Evolutionary conservation across 2,797 vertebrate species (phyloP).

Genomic region (Catharus ustulatus): DNA sequence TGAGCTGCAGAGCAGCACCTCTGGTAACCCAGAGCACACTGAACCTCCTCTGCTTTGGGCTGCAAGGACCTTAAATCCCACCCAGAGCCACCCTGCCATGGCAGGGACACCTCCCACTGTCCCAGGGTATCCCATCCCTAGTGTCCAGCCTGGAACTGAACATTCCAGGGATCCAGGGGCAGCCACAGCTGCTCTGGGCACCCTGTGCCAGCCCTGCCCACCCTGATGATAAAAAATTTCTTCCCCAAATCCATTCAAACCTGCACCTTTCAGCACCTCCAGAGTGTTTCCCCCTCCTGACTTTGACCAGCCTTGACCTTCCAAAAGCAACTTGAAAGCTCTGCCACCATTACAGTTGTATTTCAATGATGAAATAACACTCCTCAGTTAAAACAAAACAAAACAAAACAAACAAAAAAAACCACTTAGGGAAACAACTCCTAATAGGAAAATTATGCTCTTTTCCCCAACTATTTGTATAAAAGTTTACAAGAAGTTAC

Average conservation of each 20-base stretch:
- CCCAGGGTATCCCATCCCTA: neutral
- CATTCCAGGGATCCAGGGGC: neutral
- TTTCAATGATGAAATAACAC: neutral
- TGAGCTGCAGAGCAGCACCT: neutral
- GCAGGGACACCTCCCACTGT: neutral
- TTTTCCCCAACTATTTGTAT: neutral
- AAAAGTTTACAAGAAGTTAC: neutral
- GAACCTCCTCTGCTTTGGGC: neutral
- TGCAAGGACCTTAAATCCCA: accelerated
- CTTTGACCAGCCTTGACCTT: neutral
- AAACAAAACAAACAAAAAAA: neutral
- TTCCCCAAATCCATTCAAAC: neutral
- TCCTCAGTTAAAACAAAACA: neutral
- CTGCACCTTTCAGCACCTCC: neutral
- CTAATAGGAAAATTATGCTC: neutral
- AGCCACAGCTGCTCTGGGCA: neutral
- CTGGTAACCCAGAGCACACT: neutral
- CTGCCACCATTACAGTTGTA: neutral
- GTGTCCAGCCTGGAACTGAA: accelerated
- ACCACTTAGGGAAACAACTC: neutral
- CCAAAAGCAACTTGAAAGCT: neutral
- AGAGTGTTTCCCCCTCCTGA: neutral
- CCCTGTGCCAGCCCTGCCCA: accelerated
- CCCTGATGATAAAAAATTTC: neutral
- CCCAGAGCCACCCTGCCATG: neutral